Base-by-base conservation (phyloP, 1,140 invertebrate genomes). In the Lordiphosa collinella region DNA sequence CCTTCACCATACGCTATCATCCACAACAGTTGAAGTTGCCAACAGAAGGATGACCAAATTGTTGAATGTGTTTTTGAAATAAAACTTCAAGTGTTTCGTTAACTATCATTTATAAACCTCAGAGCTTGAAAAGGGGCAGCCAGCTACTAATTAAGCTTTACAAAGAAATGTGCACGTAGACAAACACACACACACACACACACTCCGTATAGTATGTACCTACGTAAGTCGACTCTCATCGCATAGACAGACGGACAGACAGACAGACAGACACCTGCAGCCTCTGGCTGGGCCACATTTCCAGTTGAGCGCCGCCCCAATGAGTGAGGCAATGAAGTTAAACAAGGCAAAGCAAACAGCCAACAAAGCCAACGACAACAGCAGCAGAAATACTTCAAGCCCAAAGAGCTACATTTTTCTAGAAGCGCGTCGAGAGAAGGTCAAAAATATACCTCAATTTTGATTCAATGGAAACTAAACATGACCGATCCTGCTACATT, bases 221-320 rank as follows among this genome's bases (percentile, higher is more conserved):
- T 61, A 25, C 47, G 35, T 60, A 40, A 41, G 37, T 36, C 16
- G 35, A 12, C 25, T 29, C 25, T 29, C 25, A 49, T 13, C 38
- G 31, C 49, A 54, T 56, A 47, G 61, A 47, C 65, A 40, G 54
- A 47, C 65, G 36, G 54, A 64, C 67, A 55, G 50, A 54, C 51
- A 40, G 61, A 47, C 65, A 36, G 54, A 64, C 67, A 58, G 48
- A 71, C 76, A 80, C 76, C 71, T 80, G 76, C 76, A 76, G 76
- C 64, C 62, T 61, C 38, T 58, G 55, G 44, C 75, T 69, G 49
- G 48, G 57, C 76, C 60, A 63, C 70, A 82, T 80, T 80, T 80
- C 76, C 76, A 84, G 76, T 80, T 80, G 76, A 80, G 66, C 76
- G 71, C 59, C 74, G 74, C 64, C 74, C 74, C 74, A 65, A 80